A percentile compares a stretch with the other conserved stretches of the same genome.
phyloP scores from a whole-genome alignment of 2,113 vertebrate genomes.

The Coptodon rendalli region DNA sequence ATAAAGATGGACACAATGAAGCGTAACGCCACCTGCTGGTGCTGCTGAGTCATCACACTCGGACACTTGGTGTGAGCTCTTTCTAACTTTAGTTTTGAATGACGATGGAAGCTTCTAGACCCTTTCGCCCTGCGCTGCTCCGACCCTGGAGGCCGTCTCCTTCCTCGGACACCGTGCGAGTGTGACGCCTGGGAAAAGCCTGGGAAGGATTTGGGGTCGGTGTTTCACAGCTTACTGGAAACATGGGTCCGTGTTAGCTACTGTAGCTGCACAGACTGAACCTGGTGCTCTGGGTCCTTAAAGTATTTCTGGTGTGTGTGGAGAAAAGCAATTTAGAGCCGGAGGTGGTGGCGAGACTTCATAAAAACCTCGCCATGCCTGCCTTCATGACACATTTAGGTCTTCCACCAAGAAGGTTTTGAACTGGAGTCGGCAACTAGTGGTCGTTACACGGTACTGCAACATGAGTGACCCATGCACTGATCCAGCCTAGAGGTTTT shows the following conservation, averaged over 20 bases:
- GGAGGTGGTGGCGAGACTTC: not conserved
- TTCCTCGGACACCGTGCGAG: not conserved
- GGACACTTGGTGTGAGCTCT: not conserved
- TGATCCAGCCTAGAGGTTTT: not conserved
- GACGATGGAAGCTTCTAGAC: not conserved
- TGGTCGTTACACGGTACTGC: accelerated
- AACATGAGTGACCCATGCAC: not conserved
- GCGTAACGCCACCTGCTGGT: not conserved
- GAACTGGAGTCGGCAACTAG: not conserved
- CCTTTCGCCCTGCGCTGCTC: not conserved
- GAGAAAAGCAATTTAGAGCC: not conserved
- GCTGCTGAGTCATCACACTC: not conserved
- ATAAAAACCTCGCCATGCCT: not conserved
- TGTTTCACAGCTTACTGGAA: not conserved
- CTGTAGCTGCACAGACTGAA: not conserved
- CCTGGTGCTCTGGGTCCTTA: not conserved
- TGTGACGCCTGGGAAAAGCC: not conserved
- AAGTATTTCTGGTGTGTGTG: not conserved
- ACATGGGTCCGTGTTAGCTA: not conserved
- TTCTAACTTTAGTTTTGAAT: not conserved
- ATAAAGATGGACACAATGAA: not conserved
- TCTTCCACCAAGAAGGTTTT: not conserved
- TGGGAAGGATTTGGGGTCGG: not conserved
- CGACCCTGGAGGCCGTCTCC: not conserved
- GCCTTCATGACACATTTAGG: accelerated